phyloP scores from a whole-genome alignment of 2,888 invertebrate genomes.

The Dolomedes plantarius region DNA sequence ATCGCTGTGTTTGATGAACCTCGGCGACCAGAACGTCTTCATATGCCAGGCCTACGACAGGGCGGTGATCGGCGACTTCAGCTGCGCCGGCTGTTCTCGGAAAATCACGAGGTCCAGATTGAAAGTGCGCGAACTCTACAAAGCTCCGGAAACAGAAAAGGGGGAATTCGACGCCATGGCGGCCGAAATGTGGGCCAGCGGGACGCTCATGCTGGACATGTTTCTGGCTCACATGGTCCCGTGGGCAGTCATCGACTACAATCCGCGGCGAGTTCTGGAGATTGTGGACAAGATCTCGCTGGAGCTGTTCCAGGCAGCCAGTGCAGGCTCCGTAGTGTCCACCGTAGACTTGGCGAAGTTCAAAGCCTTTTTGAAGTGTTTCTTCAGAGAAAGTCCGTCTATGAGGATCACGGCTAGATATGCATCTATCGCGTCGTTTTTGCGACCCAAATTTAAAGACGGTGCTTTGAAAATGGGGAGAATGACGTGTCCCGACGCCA shows the following conservation, averaged over 20 bases:
- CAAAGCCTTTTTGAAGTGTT: constrained; percentile 26
- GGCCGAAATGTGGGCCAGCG: constrained; percentile 63
- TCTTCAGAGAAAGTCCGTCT: constrained; percentile 24
- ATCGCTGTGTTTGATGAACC: constrained; percentile 45
- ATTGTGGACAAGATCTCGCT: not conserved
- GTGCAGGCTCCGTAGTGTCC: constrained; percentile 14
- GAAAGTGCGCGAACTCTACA: constrained; percentile 12
- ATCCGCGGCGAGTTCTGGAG: not conserved
- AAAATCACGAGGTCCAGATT: constrained; percentile 14
- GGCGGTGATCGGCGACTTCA: constrained; percentile 50
- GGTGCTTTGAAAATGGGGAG: not conserved
- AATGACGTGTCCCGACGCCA: not conserved
- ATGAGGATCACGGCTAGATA: constrained; percentile 18
- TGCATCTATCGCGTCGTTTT: constrained; percentile 26
- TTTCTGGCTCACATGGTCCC: constrained; percentile 31
- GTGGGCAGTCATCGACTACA: not conserved
- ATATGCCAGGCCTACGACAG: constrained; percentile 22
- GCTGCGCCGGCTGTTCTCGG: not conserved
- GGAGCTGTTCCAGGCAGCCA: constrained; percentile 21
- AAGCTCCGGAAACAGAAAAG: constrained; percentile 33
- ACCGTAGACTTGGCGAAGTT: not conserved
- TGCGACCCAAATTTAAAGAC: not conserved
- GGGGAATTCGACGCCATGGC: constrained; percentile 16
- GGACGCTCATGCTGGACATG: constrained; percentile 33
- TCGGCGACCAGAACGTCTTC: constrained; percentile 41